A percentile compares a stretch with the other conserved stretches of the same genome.
These are phyloP conservation scores for Mastomys natalensis DNA, from an alignment of 2,113 vertebrate genomes.

Conservation along the genomic window DNA sequence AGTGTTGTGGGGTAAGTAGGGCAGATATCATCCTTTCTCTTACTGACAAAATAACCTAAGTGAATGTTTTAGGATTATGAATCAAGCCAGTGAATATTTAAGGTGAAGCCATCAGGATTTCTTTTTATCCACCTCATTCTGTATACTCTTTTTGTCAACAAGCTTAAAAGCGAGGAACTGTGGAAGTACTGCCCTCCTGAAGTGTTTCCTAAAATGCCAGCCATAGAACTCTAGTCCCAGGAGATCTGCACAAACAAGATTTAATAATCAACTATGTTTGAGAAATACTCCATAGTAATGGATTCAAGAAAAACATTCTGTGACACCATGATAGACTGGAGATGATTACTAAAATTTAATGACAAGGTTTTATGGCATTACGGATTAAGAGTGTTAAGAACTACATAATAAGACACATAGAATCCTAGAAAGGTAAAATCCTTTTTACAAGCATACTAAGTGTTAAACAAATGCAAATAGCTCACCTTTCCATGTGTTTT, in stretches of 20 bases:
- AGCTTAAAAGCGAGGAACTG: conserved; percentile 1
- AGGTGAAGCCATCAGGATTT: neutral
- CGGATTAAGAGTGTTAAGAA: neutral
- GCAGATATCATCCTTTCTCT: conserved; percentile 15
- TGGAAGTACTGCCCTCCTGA: neutral
- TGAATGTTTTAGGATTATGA: neutral
- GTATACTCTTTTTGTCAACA: neutral
- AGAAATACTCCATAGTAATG: conserved; percentile 29
- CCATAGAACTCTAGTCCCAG: neutral
- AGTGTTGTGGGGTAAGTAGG: neutral
- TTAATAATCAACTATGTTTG: conserved; percentile 40
- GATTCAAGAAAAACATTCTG: neutral
- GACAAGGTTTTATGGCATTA: neutral
- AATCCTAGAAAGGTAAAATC: conserved; percentile 45
- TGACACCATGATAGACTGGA: conserved; percentile 41
- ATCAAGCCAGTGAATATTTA: neutral
- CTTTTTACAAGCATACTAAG: neutral
- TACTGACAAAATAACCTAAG: conserved; percentile 38
- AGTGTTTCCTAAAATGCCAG: conserved; percentile 55
- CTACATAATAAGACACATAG: neutral
- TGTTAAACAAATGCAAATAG: neutral
- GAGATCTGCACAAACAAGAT: neutral
- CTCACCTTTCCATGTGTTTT: neutral
- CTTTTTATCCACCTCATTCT: neutral
- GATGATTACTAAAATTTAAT: conserved; percentile 66